A percentile compares a stretch with the other conserved stretches of the same genome.
phyloP scores from a whole-genome alignment of 2,113 vertebrate genomes.

The Takifugu flavidus region DNA sequence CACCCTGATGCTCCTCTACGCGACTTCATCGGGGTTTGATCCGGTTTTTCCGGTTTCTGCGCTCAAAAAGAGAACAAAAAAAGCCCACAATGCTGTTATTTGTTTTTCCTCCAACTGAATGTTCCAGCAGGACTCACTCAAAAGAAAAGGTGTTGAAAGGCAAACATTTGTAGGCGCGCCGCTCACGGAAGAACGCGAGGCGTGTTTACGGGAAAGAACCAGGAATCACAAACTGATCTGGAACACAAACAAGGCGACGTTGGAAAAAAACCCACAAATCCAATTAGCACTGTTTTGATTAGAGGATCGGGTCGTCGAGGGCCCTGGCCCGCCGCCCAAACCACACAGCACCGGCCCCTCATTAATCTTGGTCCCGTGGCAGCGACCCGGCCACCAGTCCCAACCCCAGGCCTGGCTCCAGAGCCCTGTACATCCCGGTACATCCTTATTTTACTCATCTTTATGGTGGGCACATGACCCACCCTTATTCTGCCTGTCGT shows the following conservation, averaged over 20 bases:
- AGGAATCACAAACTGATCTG: not conserved
- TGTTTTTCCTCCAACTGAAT: conserved; percentile 49
- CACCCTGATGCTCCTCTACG: conserved; percentile 19
- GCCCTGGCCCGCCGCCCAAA: too few species aligned
- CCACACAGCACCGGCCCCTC: too few species aligned
- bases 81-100: conserved; percentile 25
- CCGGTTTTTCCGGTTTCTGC: conserved; percentile 64
- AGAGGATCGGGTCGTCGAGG: too few species aligned
- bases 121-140: conserved; percentile 49
- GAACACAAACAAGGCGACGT: conserved; percentile 41
- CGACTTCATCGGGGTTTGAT: conserved; percentile 11
- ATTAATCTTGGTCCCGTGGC: too few species aligned
- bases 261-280: conserved; percentile 24
- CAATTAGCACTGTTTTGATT: too few species aligned
- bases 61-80: conserved; percentile 15
- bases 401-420: too few species aligned
- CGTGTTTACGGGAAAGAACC: conserved; percentile 44
- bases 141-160: conserved; percentile 44
- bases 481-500: too few species aligned
- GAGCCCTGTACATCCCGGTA: too few species aligned
- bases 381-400: too few species aligned
- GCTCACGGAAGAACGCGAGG: conserved; percentile 35
- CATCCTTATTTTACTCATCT: too few species aligned
- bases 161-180: conserved; percentile 32
- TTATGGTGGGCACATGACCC: too few species aligned